A percentile compares a stretch with the other conserved stretches of the same genome.
Conservation (phyloP, 2,113 vertebrate genomes). For the Saimiri boliviensis region DNA sequence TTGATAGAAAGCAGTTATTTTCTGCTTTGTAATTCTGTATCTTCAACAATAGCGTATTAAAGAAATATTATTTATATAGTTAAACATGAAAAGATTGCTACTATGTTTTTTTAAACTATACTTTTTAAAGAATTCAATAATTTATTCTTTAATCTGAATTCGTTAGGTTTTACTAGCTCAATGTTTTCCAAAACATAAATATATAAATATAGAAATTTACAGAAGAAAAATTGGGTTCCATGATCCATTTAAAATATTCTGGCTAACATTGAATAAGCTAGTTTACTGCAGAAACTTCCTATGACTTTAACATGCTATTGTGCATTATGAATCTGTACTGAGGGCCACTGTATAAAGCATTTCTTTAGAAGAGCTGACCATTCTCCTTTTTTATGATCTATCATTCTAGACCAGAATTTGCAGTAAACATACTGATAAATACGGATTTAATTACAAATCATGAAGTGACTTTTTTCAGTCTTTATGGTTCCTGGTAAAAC, state of each 20-base stretch:
- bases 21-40: background rate
- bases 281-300: background rate
- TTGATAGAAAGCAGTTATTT: background rate
- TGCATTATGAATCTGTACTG: background rate
- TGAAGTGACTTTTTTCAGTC: background rate
- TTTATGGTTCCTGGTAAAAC: background rate
- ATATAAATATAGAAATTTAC: background rate
- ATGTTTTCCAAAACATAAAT: background rate
- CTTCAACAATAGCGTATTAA: background rate
- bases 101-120: background rate
- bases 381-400: background rate
- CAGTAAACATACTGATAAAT: background rate
- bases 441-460: slow-evolving; percentile 17
- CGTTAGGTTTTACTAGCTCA: background rate
- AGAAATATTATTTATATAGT: slow-evolving; percentile 18
- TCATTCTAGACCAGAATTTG: background rate
- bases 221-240: background rate
- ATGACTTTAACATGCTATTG: background rate
- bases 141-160: background rate
- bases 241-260: background rate
- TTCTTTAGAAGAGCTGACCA: background rate
- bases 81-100: background rate
- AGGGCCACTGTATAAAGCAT: background rate
- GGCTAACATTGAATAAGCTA: background rate
- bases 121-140: background rate